A percentile compares a stretch with the other conserved stretches of the same genome.
These are phyloP conservation scores for Fratercula arctica DNA, from an alignment of 2,797 vertebrate species.

Conservation along the genomic window DNA sequence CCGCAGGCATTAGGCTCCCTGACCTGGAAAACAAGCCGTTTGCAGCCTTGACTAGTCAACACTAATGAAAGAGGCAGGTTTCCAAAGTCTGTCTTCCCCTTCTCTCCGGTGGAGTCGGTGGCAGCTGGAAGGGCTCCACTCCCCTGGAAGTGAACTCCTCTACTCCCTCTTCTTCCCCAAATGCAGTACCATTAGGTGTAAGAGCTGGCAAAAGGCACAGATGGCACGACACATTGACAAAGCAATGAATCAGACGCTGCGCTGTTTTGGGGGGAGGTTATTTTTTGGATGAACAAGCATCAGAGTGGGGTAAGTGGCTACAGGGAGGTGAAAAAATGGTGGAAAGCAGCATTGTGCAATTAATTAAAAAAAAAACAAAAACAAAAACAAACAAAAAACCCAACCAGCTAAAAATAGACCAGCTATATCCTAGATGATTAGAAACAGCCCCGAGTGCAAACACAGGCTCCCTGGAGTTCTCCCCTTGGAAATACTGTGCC, in stretches of 20 bases:
- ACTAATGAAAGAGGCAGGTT: neutral
- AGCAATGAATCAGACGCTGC: neutral
- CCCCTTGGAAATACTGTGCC: neutral
- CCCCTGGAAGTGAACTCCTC: neutral
- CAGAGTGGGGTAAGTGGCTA: neutral
- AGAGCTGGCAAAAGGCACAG: conserved; percentile 25
- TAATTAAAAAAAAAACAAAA: neutral
- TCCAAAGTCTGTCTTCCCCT: neutral
- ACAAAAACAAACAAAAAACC: neutral
- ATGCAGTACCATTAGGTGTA: neutral
- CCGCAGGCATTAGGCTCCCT: neutral
- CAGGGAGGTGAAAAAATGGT: neutral
- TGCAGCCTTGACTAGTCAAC: neutral
- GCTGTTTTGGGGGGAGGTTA: neutral
- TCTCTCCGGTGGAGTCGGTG: neutral
- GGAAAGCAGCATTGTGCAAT: neutral
- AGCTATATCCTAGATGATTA: conserved; percentile 5
- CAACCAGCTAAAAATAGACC: conserved; percentile 15
- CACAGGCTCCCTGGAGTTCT: conserved; percentile 1
- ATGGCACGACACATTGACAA: neutral
- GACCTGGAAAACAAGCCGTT: conserved; percentile 26
- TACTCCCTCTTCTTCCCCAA: neutral
- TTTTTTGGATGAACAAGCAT: conserved; percentile 44
- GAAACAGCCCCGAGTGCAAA: conserved; percentile 28
- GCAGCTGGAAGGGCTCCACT: neutral